Evolutionary conservation across 2,888 invertebrate species (phyloP).

Genomic region (Troides oblongomaculatus): DNA sequence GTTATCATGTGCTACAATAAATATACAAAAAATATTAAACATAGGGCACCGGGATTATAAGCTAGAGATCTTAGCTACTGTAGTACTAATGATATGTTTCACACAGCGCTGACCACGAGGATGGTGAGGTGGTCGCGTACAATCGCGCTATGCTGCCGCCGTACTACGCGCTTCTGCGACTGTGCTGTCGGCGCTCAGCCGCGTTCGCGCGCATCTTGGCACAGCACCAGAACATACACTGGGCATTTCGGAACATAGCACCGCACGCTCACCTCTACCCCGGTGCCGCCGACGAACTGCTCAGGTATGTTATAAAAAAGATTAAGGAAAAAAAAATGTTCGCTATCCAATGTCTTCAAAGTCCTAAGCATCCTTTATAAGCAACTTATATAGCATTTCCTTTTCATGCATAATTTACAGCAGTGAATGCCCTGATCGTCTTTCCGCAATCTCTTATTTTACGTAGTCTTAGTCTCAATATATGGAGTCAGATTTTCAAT

Average conservation of each 20-base stretch:
- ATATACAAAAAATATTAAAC: no score
- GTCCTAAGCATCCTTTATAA: no score
- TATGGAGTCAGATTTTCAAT: no score
- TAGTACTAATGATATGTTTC: not conserved
- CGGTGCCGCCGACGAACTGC: conserved; percentile 93
- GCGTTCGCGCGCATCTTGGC: conserved; percentile 92
- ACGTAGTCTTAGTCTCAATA: no score
- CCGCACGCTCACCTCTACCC: conserved; percentile 97
- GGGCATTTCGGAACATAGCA: conserved; percentile 98
- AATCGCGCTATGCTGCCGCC: conserved; percentile 97
- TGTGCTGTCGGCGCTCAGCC: conserved; percentile 94
- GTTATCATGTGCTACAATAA: no score
- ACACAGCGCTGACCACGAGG: conserved; percentile 95
- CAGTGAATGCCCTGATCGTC: no score
- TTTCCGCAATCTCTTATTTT: no score
- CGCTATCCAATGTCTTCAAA: no score
- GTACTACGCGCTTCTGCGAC: conserved; percentile 91
- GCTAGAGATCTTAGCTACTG: not conserved
- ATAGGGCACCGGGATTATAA: no score
- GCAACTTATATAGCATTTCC: no score
- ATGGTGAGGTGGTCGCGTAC: conserved; percentile 96
- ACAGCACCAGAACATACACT: conserved; percentile 96
- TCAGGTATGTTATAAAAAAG: conserved; percentile 74
- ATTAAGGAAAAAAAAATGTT: not conserved
- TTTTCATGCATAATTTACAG: no score